Evolutionary conservation across 37 sponge, comb jelly and placozoan species (phyloP).

Genomic region (Haliclona indistincta): DNA sequence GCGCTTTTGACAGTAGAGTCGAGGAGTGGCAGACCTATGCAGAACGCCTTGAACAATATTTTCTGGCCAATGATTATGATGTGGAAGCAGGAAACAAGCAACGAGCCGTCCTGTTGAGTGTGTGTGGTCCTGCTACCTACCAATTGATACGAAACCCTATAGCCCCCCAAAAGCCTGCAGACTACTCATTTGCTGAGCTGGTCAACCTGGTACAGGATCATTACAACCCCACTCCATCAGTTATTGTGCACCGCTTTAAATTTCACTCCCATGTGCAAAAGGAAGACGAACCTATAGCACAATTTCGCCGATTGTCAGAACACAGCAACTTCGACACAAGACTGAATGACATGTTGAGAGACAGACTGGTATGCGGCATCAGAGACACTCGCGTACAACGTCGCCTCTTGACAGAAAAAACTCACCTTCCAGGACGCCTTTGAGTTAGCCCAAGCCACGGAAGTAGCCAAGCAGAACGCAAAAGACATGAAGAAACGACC

Average conservation of each 20-base stretch:
- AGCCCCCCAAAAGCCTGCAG: too few species aligned
- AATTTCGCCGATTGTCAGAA: constrained; percentile 20
- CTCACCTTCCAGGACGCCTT: constrained; percentile 32
- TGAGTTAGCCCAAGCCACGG: constrained; percentile 38
- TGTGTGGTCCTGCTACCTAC: too few species aligned
- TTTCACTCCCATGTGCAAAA: too few species aligned
- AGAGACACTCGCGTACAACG: constrained; percentile 11
- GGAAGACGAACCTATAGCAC: constrained; percentile 13
- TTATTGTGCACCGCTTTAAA: constrained; percentile 36
- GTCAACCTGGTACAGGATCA: constrained; percentile 40
- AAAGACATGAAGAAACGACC: background rate
- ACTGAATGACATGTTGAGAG: constrained; percentile 52
- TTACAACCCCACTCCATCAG: constrained; percentile 19
- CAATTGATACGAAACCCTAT: too few species aligned
- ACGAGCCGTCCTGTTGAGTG: too few species aligned
- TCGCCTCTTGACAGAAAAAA: constrained; percentile 22
- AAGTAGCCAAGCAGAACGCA: constrained; percentile 32
- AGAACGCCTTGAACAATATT: too few species aligned
- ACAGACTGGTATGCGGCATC: constrained; percentile 39
- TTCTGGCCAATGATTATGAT: too few species aligned
- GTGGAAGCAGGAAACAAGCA: too few species aligned
- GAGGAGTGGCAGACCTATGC: too few species aligned
- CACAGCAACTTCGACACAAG: constrained; percentile 25
- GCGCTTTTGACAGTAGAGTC: too few species aligned
- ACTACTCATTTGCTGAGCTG: too few species aligned